A percentile compares a stretch with the other conserved stretches of the same genome.
phyloP scores from a whole-genome alignment of 2,888 invertebrate species.

The Catocala fraxini region DNA sequence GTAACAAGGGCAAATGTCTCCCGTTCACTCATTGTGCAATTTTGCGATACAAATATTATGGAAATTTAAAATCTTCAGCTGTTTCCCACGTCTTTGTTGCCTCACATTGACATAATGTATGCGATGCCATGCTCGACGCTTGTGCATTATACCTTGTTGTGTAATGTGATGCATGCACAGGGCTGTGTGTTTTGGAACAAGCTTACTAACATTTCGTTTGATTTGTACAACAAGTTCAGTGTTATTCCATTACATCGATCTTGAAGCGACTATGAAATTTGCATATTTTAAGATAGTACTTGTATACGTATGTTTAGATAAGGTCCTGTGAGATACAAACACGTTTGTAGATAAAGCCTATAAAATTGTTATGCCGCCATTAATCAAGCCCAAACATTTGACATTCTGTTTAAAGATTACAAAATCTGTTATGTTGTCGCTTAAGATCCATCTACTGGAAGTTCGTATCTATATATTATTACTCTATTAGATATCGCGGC shows the following conservation, averaged over 20 bases:
- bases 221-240: conserved; percentile 7
- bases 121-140: conserved; percentile 65
- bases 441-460: too few species aligned
- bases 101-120: conserved; percentile 73
- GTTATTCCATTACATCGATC: neutral
- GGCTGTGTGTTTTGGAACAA: conserved; percentile 27
- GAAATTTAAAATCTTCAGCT: conserved; percentile 73
- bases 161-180: conserved; percentile 51
- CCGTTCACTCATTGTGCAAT: conserved; percentile 66
- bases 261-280: too few species aligned
- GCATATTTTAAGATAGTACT: too few species aligned
- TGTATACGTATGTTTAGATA: too few species aligned
- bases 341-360: too few species aligned
- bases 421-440: too few species aligned
- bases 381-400: too few species aligned
- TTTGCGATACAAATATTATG: conserved; percentile 79
- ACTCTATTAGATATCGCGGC: too few species aligned
- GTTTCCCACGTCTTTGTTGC: conserved; percentile 78
- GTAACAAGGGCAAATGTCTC: conserved; percentile 33
- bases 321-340: too few species aligned
- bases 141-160: conserved; percentile 59
- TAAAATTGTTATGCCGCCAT: too few species aligned
- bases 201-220: conserved; percentile 13
- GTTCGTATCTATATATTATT: too few species aligned
- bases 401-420: too few species aligned